These are phyloP conservation scores for Sycophila sp. DNA, from an alignment of 1,140 invertebrate genomes.

Conservation along the genomic window DNA sequence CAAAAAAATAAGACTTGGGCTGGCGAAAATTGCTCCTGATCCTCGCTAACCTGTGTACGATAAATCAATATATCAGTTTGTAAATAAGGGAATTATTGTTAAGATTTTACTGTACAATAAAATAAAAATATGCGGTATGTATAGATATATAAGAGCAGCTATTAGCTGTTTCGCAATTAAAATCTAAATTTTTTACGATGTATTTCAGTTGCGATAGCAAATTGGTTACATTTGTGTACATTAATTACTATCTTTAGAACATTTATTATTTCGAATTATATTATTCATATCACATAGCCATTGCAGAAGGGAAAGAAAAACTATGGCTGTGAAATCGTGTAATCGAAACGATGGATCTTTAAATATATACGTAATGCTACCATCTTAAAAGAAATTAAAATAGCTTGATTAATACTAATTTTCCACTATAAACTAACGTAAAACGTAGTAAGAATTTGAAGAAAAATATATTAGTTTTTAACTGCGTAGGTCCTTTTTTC, in stretches of 20 bases:
- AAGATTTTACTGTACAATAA: too few species aligned
- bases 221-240: too few species aligned
- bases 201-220: too few species aligned
- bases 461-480: too few species aligned
- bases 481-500: too few species aligned
- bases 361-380: not conserved
- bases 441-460: not conserved
- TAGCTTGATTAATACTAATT: not conserved
- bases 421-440: not conserved
- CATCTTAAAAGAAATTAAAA: not conserved
- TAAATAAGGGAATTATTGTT: slow-evolving; percentile 17
- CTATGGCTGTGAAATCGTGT: slow-evolving; percentile 35
- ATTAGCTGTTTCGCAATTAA: too few species aligned
- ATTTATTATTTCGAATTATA: too few species aligned
- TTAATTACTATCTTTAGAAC: too few species aligned
- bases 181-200: too few species aligned
- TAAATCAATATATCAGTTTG: slow-evolving; percentile 15
- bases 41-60: not conserved
- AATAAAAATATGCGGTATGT: too few species aligned
- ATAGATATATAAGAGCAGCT: too few species aligned
- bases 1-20: not conserved
- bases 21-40: slow-evolving; percentile 24
- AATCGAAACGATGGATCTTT: slow-evolving; percentile 28
- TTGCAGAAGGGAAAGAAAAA: slow-evolving; percentile 4
- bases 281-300: slow-evolving; percentile 22